These are phyloP conservation scores for Paramuricea clavata DNA, from an alignment of 92 coral and sea anemone species.

Conservation along the genomic window DNA sequence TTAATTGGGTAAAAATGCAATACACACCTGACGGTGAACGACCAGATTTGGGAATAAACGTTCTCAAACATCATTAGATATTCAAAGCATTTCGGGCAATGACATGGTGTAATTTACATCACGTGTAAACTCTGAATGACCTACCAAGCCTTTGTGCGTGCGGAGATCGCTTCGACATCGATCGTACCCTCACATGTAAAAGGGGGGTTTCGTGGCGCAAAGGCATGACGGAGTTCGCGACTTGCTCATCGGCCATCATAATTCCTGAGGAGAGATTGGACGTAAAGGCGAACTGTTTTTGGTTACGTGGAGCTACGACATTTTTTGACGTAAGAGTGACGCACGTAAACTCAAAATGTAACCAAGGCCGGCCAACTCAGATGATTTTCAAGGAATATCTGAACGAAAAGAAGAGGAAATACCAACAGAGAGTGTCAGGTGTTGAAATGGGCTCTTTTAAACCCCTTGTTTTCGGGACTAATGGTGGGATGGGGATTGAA, in stretches of 20 bases:
- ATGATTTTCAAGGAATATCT: conserved; percentile 18
- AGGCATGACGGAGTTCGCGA: not conserved
- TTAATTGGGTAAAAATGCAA: too few relatives aligned
- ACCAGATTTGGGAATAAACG: too few relatives aligned
- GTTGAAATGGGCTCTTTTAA: not conserved
- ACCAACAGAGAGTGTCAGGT: conserved; percentile 15
- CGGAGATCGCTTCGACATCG: not conserved
- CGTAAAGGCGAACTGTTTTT: conserved; percentile 18
- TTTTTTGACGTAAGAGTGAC: too few relatives aligned
- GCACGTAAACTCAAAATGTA: not conserved
- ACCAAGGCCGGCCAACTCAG: not conserved
- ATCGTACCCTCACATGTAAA: not conserved
- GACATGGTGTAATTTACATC: too few relatives aligned
- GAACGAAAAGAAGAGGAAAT: conserved; percentile 46
- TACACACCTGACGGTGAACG: too few relatives aligned
- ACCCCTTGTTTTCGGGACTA: not conserved
- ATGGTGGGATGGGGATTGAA: not conserved
- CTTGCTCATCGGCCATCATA: not conserved
- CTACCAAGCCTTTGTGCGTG: not conserved
- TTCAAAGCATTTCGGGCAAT: too few relatives aligned
- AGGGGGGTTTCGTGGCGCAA: not conserved
- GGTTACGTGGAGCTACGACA: conserved; percentile 36
- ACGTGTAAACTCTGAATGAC: too few relatives aligned
- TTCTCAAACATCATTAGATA: too few relatives aligned
- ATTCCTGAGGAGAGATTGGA: conserved; percentile 21